These are phyloP conservation scores for Sycophila texana DNA, from an alignment of 2,888 invertebrate species.

Conservation along the genomic window DNA sequence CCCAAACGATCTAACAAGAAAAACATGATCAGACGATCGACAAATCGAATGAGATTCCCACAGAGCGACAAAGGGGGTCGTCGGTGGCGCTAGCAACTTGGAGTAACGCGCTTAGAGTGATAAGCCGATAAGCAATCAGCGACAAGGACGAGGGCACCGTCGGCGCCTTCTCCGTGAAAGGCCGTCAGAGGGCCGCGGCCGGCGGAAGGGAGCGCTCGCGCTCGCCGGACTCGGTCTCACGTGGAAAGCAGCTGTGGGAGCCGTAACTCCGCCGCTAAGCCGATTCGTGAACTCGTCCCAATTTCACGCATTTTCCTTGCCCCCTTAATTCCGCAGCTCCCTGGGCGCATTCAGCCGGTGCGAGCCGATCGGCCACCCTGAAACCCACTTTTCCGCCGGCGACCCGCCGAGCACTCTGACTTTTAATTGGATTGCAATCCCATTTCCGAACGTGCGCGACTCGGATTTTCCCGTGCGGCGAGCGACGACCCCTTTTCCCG, in stretches of 20 bases:
- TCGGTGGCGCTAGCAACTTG: background rate
- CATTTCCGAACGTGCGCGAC: conserved; percentile 49
- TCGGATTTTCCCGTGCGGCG: conserved; percentile 1
- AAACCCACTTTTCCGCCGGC: conserved; percentile 48
- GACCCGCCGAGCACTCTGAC: conserved; percentile 38
- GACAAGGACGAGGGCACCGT: background rate
- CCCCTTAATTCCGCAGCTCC: conserved; percentile 33
- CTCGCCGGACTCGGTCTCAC: background rate
- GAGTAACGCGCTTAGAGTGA: conserved; percentile 43
- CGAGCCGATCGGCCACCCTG: background rate
- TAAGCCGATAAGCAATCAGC: conserved; percentile 55
- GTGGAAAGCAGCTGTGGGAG: conserved; percentile 21
- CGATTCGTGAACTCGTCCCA: conserved; percentile 48
- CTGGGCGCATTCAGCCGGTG: conserved; percentile 44
- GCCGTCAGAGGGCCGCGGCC: too few relatives aligned
- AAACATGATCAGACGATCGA: background rate
- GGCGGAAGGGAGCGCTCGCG: background rate
- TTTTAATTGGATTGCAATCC: conserved; percentile 61
- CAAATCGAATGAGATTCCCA: background rate
- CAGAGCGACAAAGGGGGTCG: too few relatives aligned
- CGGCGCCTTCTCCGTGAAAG: background rate
- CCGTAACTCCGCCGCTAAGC: conserved; percentile 45
- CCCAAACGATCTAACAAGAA: too few relatives aligned
- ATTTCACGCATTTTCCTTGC: conserved; percentile 46
- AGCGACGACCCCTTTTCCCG: background rate